Evolutionary conservation across 2,888 invertebrate species (phyloP).

Genomic region (Troglohyphantes excavatus): DNA sequence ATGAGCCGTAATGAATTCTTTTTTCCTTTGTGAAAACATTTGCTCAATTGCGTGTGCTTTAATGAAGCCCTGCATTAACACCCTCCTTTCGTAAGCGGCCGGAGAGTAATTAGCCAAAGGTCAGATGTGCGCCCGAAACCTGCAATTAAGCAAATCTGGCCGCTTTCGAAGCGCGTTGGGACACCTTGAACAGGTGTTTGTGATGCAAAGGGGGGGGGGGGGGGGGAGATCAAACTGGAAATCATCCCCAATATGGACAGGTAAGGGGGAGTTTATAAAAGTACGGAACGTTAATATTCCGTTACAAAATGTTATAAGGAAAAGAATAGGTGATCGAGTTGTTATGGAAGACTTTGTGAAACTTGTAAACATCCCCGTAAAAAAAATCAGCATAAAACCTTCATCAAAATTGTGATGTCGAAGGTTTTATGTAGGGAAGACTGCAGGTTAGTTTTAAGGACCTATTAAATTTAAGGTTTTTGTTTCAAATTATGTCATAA

Average conservation of each 20-base stretch:
- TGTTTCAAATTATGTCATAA: too few species aligned
- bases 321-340: too few species aligned
- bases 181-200: not conserved
- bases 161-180: not conserved
- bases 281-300: not conserved
- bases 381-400: too few species aligned
- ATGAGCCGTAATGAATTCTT: not conserved
- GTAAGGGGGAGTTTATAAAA: not conserved
- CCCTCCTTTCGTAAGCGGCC: not conserved
- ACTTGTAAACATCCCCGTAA: too few species aligned
- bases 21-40: not conserved
- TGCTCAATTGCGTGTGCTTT: not conserved
- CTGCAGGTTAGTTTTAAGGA: too few species aligned
- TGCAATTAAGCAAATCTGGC: not conserved
- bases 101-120: not conserved
- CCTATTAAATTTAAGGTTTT: too few species aligned
- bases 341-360: too few species aligned
- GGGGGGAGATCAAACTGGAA: not conserved
- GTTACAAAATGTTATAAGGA: too few species aligned
- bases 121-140: not conserved
- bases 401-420: too few species aligned
- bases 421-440: too few species aligned
- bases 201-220: not conserved
- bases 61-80: not conserved
- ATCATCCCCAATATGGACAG: not conserved